These are phyloP conservation scores for Somateria mollissima DNA, from an alignment of 2,797 vertebrate genomes.

Conservation along the genomic window DNA sequence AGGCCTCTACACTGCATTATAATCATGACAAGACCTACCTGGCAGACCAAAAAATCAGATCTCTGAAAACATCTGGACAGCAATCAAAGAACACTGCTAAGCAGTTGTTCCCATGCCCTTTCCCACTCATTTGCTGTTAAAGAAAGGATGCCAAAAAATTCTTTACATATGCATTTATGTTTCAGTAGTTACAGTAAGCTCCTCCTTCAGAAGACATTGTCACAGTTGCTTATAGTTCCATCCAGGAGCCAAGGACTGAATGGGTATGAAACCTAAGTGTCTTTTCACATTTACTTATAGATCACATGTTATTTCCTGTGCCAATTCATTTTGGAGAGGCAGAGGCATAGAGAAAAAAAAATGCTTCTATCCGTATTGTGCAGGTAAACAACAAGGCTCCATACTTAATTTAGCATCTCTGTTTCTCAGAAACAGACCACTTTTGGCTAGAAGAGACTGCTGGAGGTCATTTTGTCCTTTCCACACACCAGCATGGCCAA, in stretches of 20 bases:
- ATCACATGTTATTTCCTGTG: background rate
- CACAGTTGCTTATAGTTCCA: background rate
- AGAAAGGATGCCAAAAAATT: slow-evolving; percentile 28
- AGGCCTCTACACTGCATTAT: background rate
- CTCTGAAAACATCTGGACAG: slow-evolving; percentile 35
- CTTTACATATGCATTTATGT: background rate
- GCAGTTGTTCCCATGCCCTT: slow-evolving; percentile 40
- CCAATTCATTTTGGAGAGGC: background rate
- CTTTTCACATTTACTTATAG: background rate
- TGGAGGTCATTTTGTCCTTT: background rate
- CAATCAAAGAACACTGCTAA: slow-evolving; percentile 41
- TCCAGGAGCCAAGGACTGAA: background rate
- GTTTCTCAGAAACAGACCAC: background rate
- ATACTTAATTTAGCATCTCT: background rate
- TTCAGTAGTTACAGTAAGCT: background rate
- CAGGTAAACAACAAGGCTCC: background rate
- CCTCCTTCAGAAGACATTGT: slow-evolving; percentile 1
- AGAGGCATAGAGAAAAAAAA: background rate
- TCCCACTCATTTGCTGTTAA: slow-evolving; percentile 8
- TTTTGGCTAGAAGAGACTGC: background rate
- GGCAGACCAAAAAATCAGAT: slow-evolving; percentile 10
- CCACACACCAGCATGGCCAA: background rate
- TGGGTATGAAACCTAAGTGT: background rate
- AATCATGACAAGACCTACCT: slow-evolving; percentile 31
- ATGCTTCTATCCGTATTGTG: background rate